Percentiles rank a stretch among this genome's conserved stretches.
Conservation (phyloP, 1,140 invertebrate species). For the Bombus confusus region DNA sequence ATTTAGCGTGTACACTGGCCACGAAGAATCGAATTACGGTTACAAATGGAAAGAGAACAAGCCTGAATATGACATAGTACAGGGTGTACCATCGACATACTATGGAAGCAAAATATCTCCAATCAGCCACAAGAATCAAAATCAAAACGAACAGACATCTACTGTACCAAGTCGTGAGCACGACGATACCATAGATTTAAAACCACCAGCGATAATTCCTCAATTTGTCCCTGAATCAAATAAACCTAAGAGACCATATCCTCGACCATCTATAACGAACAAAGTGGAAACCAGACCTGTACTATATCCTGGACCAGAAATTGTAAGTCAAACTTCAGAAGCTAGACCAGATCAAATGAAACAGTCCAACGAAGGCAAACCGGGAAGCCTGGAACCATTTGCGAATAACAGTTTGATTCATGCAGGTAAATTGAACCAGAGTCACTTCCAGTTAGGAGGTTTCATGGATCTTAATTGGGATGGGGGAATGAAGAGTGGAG, state of each 20-base stretch:
- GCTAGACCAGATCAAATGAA: conserved; percentile 19
- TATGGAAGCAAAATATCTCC: conserved; percentile 30
- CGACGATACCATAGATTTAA: conserved; percentile 72
- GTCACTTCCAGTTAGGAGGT: conserved; percentile 12
- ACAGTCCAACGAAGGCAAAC: conserved; percentile 4
- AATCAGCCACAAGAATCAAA: conserved; percentile 3
- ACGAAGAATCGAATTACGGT: conserved; percentile 61
- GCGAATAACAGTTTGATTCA: conserved; percentile 31
- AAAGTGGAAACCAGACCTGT: conserved; percentile 54
- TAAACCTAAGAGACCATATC: conserved; percentile 67
- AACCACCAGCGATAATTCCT: conserved; percentile 70
- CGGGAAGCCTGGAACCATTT: conserved; percentile 16
- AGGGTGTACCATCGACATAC: conserved; percentile 64
- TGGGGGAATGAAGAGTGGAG: not conserved
- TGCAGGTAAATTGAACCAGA: conserved; percentile 27
- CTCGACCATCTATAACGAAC: conserved; percentile 53
- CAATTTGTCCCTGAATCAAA: conserved; percentile 64
- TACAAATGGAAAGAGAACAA: conserved; percentile 53
- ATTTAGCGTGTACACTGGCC: conserved; percentile 68
- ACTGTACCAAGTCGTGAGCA: conserved; percentile 38
- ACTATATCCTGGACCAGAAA: conserved; percentile 58
- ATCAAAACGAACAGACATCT: conserved; percentile 21
- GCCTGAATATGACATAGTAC: conserved; percentile 67
- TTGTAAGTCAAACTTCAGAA: conserved; percentile 54
- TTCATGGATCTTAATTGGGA: conserved; percentile 41